Evolutionary conservation across 1,140 invertebrate species (phyloP), one percentile per base, ranked within the genome.

Genomic region (Cotesia vestalis): DNA sequence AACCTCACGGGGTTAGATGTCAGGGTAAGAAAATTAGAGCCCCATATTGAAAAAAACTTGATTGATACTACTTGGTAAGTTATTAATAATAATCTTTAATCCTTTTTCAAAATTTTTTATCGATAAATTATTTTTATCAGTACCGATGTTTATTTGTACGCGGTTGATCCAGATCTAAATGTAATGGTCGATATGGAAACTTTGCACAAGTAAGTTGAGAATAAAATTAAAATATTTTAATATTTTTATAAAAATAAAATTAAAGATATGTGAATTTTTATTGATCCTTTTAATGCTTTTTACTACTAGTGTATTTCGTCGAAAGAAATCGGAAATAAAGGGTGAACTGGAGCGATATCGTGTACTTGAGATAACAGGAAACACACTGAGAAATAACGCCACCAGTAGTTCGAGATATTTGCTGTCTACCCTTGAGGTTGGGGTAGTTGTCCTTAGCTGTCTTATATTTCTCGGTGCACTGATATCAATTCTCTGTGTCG

Each of bases 101-200:
- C 5, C 36, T 53, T 34, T 59, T 20, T 59, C 9, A 59, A 46
- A 52, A 55, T 14, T 51, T 8, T 11, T 46, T 69, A 12, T 17
- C 61, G 63, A 53, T 46, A 74, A 75, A 75, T 62, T 74, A 72
- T 91, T 91, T 76, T 84, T 27, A 27, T 27, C 27, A 95, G 94
- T 34, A 95, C 94, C 35, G 94, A 96, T 76, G 88, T 95, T 84
- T 95, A 94, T 74, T 87, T 95, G 46, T 95, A 96, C 79, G 94
- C 92, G 0, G 92, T 95, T 5, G 93, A 95, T 85, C 92, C 92
- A 2, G 84, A 91, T 66, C 91, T 93, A 1, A 95, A 96, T 80
- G 88, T 92, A 1, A 91, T 96, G 70, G 89, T 95, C 61, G 93
- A 95, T 79, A 94, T 92, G 88, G 92, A 94, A 62, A 89, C 90